Conservation (phyloP, 2,888 invertebrate species). For the Odontomyia ornata region DNA sequence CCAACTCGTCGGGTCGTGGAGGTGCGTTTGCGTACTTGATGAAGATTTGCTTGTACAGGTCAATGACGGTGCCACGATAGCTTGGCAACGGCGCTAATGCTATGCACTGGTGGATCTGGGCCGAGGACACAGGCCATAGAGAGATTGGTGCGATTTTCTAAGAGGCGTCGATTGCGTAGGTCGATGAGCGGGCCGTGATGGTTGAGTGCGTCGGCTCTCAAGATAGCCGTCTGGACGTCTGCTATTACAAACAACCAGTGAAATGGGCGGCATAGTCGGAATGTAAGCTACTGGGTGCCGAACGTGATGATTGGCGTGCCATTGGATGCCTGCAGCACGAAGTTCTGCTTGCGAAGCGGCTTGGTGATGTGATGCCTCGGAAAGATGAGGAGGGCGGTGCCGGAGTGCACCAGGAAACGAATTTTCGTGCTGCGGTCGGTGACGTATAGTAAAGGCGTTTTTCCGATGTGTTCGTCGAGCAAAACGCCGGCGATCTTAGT, state of each 20-base stretch:
- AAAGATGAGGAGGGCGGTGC: neutral
- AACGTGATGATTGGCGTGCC: neutral
- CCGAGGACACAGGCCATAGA: neutral
- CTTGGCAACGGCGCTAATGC: neutral
- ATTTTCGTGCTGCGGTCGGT: neutral
- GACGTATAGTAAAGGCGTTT: constrained; percentile 8
- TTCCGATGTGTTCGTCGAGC: neutral
- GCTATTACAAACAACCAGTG: neutral
- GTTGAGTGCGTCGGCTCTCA: neutral
- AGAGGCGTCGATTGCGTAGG: neutral
- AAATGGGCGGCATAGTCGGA: no score
- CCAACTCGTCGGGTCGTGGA: neutral
- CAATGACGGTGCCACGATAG: neutral
- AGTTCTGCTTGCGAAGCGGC: neutral
- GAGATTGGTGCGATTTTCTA: neutral
- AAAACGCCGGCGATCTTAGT: neutral
- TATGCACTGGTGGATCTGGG: neutral
- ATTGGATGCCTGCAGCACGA: constrained; percentile 2
- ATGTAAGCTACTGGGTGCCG: neutral
- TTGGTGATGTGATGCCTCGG: neutral
- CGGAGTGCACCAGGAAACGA: neutral
- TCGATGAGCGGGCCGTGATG: neutral
- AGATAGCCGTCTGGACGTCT: neutral
- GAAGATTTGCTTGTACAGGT: neutral
- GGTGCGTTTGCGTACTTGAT: neutral